Conservation (phyloP, 2,113 vertebrate species). For the Galemys pyrenaicus region DNA sequence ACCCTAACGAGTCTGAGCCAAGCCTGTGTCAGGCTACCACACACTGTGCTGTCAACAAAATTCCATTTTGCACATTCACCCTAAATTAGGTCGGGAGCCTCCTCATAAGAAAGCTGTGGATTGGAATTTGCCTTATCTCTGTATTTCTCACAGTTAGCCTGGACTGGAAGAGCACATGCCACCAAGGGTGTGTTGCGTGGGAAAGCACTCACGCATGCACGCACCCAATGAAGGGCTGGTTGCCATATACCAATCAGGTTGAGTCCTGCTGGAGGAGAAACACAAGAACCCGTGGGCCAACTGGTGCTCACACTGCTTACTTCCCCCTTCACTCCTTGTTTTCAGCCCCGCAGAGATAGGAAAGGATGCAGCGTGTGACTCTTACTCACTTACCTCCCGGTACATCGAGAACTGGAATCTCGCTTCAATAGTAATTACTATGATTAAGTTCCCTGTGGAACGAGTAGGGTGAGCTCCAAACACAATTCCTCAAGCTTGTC, state of each 20-base stretch:
- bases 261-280: not conserved
- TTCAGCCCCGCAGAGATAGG: constrained; percentile 8
- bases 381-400: constrained; percentile 70
- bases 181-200: not conserved
- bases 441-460: constrained; percentile 65
- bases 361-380: constrained; percentile 51
- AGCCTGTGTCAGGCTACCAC: not conserved
- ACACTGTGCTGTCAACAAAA: not conserved
- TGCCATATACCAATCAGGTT: not conserved
- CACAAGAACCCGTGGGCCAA: not conserved
- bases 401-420: constrained; percentile 73
- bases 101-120: not conserved
- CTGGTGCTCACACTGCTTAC: not conserved
- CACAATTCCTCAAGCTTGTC: constrained; percentile 75
- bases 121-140: not conserved
- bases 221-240: not conserved
- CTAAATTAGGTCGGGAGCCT: not conserved
- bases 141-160: not conserved
- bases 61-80: not conserved
- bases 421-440: constrained; percentile 72
- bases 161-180: not conserved
- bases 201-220: not conserved
- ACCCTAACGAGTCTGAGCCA: not conserved
- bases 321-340: constrained; percentile 47
- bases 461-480: constrained; percentile 65